phyloP scores from a whole-genome alignment of 2,797 vertebrate species.

The Tiaroga cobitis region DNA sequence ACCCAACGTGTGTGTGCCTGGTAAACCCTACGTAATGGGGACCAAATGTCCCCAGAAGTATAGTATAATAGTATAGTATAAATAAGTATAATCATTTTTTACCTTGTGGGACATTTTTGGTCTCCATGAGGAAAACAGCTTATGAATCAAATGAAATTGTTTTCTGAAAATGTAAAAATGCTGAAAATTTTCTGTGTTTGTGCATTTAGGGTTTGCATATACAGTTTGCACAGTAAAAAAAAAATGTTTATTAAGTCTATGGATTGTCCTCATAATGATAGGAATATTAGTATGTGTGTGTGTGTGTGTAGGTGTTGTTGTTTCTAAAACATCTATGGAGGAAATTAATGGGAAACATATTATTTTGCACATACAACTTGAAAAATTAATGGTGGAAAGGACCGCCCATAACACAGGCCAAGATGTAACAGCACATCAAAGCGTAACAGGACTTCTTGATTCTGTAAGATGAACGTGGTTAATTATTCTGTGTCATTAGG shows the following conservation, averaged over 20 bases:
- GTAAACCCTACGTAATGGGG: too few relatives aligned
- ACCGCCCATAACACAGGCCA: too few relatives aligned
- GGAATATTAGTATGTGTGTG: not conserved
- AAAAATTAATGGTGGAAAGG: not conserved
- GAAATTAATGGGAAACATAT: not conserved
- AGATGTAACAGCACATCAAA: not conserved
- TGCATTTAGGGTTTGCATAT: not conserved
- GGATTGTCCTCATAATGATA: not conserved
- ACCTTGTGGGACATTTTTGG: not conserved
- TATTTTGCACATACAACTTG: not conserved
- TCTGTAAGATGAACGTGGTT: not conserved
- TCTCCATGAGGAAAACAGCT: not conserved
- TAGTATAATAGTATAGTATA: not conserved
- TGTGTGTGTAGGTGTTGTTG: not conserved
- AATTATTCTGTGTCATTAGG: constrained; percentile 8
- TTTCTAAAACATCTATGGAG: not conserved
- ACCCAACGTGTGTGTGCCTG: too few relatives aligned
- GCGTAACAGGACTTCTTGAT: not conserved
- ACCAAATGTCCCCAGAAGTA: not conserved
- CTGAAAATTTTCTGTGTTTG: not conserved
- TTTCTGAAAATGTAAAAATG: not conserved
- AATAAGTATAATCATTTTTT: not conserved
- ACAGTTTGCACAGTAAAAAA: not conserved
- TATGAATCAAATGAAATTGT: not conserved
- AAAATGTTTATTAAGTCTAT: not conserved